phyloP scores from a whole-genome alignment of 2,888 invertebrate species.

The Rosalia funebris region DNA sequence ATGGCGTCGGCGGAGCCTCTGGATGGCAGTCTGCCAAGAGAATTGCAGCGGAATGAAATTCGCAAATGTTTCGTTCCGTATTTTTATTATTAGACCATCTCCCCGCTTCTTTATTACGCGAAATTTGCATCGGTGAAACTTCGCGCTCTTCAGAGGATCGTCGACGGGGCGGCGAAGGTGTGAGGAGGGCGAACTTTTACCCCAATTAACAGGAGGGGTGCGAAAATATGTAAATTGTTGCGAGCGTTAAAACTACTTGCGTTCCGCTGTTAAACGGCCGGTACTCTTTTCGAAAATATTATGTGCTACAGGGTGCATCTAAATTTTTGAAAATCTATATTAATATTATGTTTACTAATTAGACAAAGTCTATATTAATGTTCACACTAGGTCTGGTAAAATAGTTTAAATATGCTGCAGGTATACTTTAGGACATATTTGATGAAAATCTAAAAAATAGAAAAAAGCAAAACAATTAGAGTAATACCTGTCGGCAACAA shows the following conservation, averaged over 20 bases:
- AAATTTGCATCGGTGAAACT: conserved; percentile 53
- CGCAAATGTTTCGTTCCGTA: conserved; percentile 49
- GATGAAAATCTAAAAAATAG: too few relatives aligned
- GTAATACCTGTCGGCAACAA: too few relatives aligned
- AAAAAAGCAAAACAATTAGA: too few relatives aligned
- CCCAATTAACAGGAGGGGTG: conserved; percentile 12
- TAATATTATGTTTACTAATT: too few relatives aligned
- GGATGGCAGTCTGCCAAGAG: conserved; percentile 46
- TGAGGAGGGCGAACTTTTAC: conserved; percentile 35
- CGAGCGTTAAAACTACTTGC: conserved; percentile 12
- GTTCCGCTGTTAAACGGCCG: conserved; percentile 7
- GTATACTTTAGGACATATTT: too few relatives aligned
- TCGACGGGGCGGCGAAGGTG: conserved; percentile 22
- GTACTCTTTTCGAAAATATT: not conserved
- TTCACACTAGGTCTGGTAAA: too few relatives aligned
- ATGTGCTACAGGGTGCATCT: too few relatives aligned
- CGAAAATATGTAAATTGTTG: conserved; percentile 20
- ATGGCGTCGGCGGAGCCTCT: conserved; percentile 33
- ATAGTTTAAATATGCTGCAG: too few relatives aligned
- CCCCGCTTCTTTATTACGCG: conserved; percentile 54
- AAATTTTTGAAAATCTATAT: too few relatives aligned
- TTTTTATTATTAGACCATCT: conserved; percentile 54
- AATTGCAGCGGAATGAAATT: conserved; percentile 47
- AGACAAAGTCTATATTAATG: too few relatives aligned
- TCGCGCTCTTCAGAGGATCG: conserved; percentile 41